These are phyloP conservation scores for Cheirogaleus major DNA, from an alignment of 2,797 vertebrate species.

Conservation along the genomic window DNA sequence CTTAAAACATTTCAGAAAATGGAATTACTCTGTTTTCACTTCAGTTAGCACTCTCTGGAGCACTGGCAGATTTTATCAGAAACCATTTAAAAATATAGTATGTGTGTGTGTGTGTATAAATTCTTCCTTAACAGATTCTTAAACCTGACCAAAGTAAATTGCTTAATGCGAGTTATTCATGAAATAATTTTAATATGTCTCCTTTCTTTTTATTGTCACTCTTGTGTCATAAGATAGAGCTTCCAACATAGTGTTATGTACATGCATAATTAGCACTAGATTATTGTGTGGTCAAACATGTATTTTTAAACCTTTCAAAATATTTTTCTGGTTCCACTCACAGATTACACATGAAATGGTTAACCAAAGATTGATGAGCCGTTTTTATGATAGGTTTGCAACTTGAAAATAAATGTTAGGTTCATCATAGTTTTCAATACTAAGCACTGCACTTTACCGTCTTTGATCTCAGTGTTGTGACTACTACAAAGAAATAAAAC, in stretches of 20 bases:
- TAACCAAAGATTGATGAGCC: conserved; percentile 86
- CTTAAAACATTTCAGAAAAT: conserved; percentile 31
- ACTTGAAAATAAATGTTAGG: conserved; percentile 89
- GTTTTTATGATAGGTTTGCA: conserved; percentile 85
- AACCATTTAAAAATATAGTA: background rate
- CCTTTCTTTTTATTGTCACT: background rate
- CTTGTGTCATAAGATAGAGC: background rate
- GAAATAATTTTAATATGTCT: conserved; percentile 25
- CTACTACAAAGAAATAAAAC: conserved; percentile 92
- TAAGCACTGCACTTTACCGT: conserved; percentile 87
- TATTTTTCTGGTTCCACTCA: conserved; percentile 41
- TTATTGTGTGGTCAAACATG: background rate
- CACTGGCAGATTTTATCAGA: conserved; percentile 12
- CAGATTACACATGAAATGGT: conserved; percentile 84
- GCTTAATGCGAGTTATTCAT: conserved; percentile 10
- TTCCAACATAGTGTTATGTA: background rate
- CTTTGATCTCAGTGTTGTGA: conserved; percentile 93
- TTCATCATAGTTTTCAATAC: conserved; percentile 88
- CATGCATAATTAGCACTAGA: background rate
- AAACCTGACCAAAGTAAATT: conserved; percentile 58
- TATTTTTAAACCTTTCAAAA: conserved; percentile 69
- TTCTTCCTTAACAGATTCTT: background rate
- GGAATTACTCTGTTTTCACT: conserved; percentile 49
- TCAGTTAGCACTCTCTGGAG: conserved; percentile 25
- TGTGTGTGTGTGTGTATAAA: background rate